These are phyloP conservation scores for Panorpa germanica DNA, from an alignment of 2,888 invertebrate species.

Conservation along the genomic window DNA sequence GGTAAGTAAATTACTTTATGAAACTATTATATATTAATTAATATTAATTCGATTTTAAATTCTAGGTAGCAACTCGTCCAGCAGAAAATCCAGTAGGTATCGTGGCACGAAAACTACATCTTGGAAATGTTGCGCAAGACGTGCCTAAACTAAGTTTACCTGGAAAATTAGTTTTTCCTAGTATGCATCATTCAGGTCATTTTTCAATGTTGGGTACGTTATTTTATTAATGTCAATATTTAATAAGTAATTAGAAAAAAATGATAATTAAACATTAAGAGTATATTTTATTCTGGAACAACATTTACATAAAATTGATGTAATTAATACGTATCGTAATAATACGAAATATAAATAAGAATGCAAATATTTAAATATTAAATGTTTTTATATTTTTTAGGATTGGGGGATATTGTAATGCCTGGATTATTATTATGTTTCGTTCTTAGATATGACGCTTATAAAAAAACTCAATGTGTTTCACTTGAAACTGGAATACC, in stretches of 20 bases:
- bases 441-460: slow-evolving; percentile 91
- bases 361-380: slow-evolving; percentile 1
- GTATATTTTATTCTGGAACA: too few relatives aligned
- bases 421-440: slow-evolving; percentile 89
- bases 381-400: slow-evolving; percentile 18
- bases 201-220: slow-evolving; percentile 77
- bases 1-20: slow-evolving; percentile 30
- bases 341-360: too few relatives aligned
- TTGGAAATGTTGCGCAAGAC: slow-evolving; percentile 77
- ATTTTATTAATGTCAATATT: background rate
- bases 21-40: too few relatives aligned
- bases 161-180: slow-evolving; percentile 93
- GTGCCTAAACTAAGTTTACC: slow-evolving; percentile 91
- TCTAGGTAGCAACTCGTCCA: slow-evolving; percentile 55
- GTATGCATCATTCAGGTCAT: slow-evolving; percentile 89
- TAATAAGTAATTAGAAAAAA: too few relatives aligned
- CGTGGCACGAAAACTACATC: slow-evolving; percentile 80
- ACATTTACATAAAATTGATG: too few relatives aligned
- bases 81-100: slow-evolving; percentile 87
- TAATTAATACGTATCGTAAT: too few relatives aligned
- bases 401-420: slow-evolving; percentile 80
- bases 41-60: too few relatives aligned
- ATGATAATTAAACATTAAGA: too few relatives aligned
- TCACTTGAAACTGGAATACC: slow-evolving; percentile 37
- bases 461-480: slow-evolving; percentile 58